phyloP scores from a whole-genome alignment of 2,797 vertebrate species.

The Heliangelus exortis region DNA sequence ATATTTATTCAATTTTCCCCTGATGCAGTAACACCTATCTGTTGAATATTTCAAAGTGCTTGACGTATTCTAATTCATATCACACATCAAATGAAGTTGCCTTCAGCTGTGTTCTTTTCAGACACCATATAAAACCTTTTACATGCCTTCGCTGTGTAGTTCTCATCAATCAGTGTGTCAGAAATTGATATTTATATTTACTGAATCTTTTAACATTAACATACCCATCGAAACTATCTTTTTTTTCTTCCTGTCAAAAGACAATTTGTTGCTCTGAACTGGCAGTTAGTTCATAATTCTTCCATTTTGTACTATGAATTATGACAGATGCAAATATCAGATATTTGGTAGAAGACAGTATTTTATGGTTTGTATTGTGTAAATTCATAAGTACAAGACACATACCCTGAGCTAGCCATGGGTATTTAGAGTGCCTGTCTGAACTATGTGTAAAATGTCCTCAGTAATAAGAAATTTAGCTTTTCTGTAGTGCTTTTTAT shows the following conservation, averaged over 20 bases:
- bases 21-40: background rate
- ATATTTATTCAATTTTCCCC: background rate
- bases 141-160: background rate
- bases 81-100: background rate
- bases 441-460: slow-evolving; percentile 1
- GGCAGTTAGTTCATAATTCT: background rate
- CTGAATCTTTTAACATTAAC: slow-evolving; percentile 28
- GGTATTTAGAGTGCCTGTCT: slow-evolving; percentile 35
- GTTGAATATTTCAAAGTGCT: background rate
- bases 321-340: background rate
- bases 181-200: slow-evolving; percentile 12
- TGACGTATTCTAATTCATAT: slow-evolving; percentile 17
- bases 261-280: slow-evolving; percentile 24
- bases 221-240: background rate
- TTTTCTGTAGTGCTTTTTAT: slow-evolving; percentile 46
- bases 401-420: background rate
- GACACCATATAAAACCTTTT: background rate
- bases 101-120: slow-evolving; percentile 11
- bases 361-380: slow-evolving; percentile 40
- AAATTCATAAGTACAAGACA: slow-evolving; percentile 44
- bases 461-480: slow-evolving; percentile 15
- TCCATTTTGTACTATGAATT: slow-evolving; percentile 5
- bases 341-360: slow-evolving; percentile 17
- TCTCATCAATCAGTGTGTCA: background rate
- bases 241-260: background rate